phyloP scores from a whole-genome alignment of 2,797 vertebrate species.

The Ctenopoma kingsleyae region DNA sequence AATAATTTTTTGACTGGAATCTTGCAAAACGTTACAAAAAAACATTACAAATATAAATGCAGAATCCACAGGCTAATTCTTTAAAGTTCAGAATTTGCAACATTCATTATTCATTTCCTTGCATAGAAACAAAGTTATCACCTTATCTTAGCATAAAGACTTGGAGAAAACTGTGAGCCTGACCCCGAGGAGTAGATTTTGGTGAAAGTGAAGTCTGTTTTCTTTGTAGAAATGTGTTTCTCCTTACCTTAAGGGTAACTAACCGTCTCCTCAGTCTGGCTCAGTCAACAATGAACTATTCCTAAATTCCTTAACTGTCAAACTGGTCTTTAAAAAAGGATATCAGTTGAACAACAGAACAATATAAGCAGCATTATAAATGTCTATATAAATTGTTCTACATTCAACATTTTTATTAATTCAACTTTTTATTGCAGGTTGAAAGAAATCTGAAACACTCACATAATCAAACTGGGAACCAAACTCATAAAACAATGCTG shows the following conservation, averaged over 20 bases:
- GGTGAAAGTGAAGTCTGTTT: too few relatives aligned
- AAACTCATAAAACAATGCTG: constrained; percentile 10
- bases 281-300: not conserved
- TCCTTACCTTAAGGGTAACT: too few relatives aligned
- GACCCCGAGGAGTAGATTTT: too few relatives aligned
- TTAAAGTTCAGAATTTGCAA: not conserved
- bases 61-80: not conserved
- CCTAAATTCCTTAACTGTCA: not conserved
- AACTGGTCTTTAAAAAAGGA: not conserved
- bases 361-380: too few relatives aligned
- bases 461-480: not conserved
- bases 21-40: not conserved
- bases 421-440: constrained; percentile 70
- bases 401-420: not conserved
- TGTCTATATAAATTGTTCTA: not conserved
- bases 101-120: not conserved
- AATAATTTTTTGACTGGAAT: too few relatives aligned
- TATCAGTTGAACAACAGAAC: not conserved
- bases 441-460: constrained; percentile 77
- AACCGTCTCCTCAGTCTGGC: too few relatives aligned
- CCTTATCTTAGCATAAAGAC: too few relatives aligned
- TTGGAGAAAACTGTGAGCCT: too few relatives aligned
- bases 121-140: too few relatives aligned
- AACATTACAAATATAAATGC: not conserved
- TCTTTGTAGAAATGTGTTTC: too few relatives aligned